phyloP scores from a whole-genome alignment of 2,888 invertebrate genomes.

The Helleia helle region DNA sequence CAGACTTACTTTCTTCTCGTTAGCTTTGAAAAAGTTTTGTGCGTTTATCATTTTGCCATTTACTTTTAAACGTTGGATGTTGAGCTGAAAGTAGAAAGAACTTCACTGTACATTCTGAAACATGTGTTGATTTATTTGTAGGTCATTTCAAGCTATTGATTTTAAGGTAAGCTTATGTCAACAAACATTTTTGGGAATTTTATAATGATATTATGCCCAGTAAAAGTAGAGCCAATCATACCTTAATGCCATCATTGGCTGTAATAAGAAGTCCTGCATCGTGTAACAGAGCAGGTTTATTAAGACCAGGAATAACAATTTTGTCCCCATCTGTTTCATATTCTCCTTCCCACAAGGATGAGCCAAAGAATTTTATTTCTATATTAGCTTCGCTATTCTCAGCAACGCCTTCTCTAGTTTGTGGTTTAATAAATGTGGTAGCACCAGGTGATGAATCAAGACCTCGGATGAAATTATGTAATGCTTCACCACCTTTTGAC shows the following conservation, averaged over 20 bases:
- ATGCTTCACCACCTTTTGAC: conserved; percentile 77
- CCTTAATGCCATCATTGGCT: conserved; percentile 85
- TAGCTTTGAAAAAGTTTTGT: conserved; percentile 81
- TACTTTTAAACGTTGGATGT: conserved; percentile 83
- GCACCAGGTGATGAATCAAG: conserved; percentile 97
- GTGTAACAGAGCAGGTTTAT: conserved; percentile 80
- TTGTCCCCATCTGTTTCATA: conserved; percentile 70
- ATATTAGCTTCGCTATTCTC: conserved; percentile 40
- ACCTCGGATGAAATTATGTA: conserved; percentile 95
- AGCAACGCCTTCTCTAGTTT: conserved; percentile 47
- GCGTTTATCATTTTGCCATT: conserved; percentile 89
- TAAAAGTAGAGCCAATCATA: conserved; percentile 32
- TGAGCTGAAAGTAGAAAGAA: conserved; percentile 70
- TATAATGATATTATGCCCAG: not conserved
- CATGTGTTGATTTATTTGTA: too few species aligned
- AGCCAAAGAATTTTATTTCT: conserved; percentile 81
- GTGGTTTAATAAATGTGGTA: conserved; percentile 70
- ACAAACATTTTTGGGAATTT: too few species aligned
- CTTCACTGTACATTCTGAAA: too few species aligned
- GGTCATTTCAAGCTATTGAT: too few species aligned
- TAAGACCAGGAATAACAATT: conserved; percentile 76
- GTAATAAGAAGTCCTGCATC: conserved; percentile 85
- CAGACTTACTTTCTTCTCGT: conserved; percentile 66
- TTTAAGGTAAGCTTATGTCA: too few species aligned
- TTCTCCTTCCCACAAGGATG: conserved; percentile 78